Evolutionary conservation across 2,113 vertebrate genomes (phyloP).

Genomic region (Eonycteris spelaea): DNA sequence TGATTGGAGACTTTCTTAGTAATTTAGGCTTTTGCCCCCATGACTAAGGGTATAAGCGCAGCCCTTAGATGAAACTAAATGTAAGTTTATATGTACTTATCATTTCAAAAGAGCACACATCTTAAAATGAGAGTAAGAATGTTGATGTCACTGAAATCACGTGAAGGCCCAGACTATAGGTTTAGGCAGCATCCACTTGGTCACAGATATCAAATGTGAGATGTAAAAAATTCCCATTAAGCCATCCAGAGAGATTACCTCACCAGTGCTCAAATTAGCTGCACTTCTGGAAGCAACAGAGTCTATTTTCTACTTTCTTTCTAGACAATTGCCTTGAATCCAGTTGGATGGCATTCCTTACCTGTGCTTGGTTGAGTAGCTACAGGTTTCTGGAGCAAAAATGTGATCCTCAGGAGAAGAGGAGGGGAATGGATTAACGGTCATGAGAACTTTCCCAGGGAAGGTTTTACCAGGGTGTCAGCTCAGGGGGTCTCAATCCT

Average conservation of each 20-base stretch:
- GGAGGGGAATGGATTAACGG: not conserved
- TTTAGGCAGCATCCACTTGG: not conserved
- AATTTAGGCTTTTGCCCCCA: not conserved
- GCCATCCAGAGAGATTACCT: not conserved
- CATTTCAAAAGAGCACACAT: not conserved
- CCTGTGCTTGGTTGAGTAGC: not conserved
- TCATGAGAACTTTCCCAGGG: not conserved
- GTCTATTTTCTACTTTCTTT: not conserved
- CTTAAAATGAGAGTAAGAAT: not conserved
- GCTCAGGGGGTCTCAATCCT: not conserved
- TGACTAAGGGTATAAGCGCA: not conserved
- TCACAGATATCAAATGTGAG: not conserved
- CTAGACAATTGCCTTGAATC: not conserved
- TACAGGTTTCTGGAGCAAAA: not conserved
- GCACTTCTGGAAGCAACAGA: not conserved
- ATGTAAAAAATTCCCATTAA: not conserved
- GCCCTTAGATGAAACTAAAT: slow-evolving; percentile 8
- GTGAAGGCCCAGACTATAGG: not conserved
- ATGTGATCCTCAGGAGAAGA: not conserved
- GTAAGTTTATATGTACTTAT: not conserved
- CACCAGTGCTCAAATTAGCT: not conserved
- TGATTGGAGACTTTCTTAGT: not conserved
- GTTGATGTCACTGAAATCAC: not conserved
- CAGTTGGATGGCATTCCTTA: not conserved
- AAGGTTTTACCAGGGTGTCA: not conserved